Conservation (phyloP, 1,140 invertebrate genomes). For the Plectrocnemia conspersa region DNA sequence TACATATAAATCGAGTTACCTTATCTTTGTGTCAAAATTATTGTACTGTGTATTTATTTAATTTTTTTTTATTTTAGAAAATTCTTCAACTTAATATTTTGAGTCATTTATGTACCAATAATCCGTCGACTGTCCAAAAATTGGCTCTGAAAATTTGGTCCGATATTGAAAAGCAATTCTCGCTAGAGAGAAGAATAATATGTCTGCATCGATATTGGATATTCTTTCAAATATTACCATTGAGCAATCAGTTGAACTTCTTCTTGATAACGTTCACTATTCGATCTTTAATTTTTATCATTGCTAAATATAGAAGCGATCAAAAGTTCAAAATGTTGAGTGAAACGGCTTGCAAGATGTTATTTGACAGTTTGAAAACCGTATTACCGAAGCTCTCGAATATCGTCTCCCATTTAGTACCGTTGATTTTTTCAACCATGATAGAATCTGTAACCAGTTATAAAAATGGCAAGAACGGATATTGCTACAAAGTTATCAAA, state of each 20-base stretch:
- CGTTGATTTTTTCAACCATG: conserved; percentile 26
- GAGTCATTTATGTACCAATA: conserved; percentile 43
- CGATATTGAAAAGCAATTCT: conserved; percentile 38
- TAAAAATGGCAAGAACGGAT: conserved; percentile 32
- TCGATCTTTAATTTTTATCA: conserved; percentile 38
- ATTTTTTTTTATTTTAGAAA: conserved; percentile 39
- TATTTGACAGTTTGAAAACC: conserved; percentile 38
- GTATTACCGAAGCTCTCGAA: conserved; percentile 36
- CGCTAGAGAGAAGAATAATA: conserved; percentile 39
- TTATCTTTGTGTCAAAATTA: no score
- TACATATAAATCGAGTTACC: no score
- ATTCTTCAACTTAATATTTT: conserved; percentile 41
- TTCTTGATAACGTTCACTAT: conserved; percentile 43
- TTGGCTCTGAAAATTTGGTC: conserved; percentile 43
- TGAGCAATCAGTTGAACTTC: conserved; percentile 39
- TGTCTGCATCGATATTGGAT: conserved; percentile 40
- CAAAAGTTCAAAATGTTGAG: conserved; percentile 36
- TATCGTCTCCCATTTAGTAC: conserved; percentile 37
- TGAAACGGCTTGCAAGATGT: conserved; percentile 29
- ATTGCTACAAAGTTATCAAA: conserved; percentile 35
- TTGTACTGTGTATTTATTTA: no score
- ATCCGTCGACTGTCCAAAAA: conserved; percentile 42
- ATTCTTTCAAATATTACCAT: conserved; percentile 40
- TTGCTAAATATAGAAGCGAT: conserved; percentile 37
- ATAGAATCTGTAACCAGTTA: conserved; percentile 8